phyloP scores from a whole-genome alignment of 1,140 invertebrate species.

The Mactra quadrangularis region DNA sequence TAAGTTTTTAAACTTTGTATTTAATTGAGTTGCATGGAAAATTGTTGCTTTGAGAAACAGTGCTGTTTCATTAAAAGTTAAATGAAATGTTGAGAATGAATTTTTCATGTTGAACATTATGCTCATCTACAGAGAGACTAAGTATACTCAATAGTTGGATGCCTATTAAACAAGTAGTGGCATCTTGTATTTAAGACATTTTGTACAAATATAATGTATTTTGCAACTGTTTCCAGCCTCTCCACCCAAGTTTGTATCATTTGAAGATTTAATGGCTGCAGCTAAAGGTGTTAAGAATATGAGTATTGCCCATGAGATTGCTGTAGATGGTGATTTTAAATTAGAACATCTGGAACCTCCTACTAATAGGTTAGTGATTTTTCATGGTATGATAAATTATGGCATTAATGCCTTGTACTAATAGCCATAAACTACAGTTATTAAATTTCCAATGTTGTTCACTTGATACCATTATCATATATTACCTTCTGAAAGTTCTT shows the following conservation, averaged over 20 bases:
- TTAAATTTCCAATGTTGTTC: too few relatives aligned
- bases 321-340: conserved; percentile 95
- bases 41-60: too few relatives aligned
- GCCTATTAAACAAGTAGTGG: too few relatives aligned
- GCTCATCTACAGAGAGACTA: neutral
- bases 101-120: neutral
- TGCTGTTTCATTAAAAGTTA: too few relatives aligned
- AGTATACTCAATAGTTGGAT: neutral
- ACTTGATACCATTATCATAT: too few relatives aligned
- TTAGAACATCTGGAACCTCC: conserved; percentile 92
- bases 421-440: too few relatives aligned
- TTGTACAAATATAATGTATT: neutral
- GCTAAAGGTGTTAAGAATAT: conserved; percentile 96
- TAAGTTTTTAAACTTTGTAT: too few relatives aligned
- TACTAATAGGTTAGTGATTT: conserved; percentile 89
- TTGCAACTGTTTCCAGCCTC: conserved; percentile 79
- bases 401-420: too few relatives aligned
- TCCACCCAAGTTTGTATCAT: conserved; percentile 93
- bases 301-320: conserved; percentile 97
- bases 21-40: too few relatives aligned
- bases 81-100: neutral
- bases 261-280: conserved; percentile 95
- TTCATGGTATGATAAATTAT: too few relatives aligned
- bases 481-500: too few relatives aligned
- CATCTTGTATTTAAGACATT: neutral